phyloP scores from a whole-genome alignment of 2,797 vertebrate species.

The Enteromius treurensis region DNA sequence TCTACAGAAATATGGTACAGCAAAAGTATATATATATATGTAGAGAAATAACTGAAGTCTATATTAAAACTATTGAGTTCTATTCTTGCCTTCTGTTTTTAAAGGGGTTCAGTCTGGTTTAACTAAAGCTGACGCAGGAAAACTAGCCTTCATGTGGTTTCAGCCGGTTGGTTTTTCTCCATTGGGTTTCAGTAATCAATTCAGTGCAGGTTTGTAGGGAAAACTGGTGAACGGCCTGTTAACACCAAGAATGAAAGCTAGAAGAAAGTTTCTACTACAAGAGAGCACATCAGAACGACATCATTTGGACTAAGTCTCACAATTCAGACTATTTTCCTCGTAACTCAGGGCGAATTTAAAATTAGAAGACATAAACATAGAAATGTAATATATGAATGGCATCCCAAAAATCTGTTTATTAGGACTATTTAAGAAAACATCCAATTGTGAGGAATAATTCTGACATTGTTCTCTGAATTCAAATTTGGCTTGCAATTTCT shows the following conservation, averaged over 20 bases:
- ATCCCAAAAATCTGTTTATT: background rate
- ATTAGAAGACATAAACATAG: background rate
- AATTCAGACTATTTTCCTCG: background rate
- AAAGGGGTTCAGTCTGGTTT: background rate
- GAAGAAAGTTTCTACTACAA: background rate
- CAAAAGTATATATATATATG: constrained; percentile 54
- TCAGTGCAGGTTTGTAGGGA: background rate
- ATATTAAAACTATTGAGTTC: constrained; percentile 61
- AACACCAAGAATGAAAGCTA: background rate
- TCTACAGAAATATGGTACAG: constrained; percentile 56
- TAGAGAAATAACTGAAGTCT: constrained; percentile 61
- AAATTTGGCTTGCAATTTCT: background rate
- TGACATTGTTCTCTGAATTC: background rate
- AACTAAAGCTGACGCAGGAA: background rate
- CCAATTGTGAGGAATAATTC: no score
- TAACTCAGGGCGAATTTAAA: background rate
- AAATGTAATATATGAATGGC: background rate
- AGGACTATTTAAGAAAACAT: background rate
- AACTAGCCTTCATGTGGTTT: background rate
- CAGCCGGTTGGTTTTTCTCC: background rate
- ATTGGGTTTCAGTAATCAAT: no score
- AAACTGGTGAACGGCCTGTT: no score
- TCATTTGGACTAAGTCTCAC: background rate
- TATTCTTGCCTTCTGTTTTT: background rate
- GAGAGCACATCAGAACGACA: background rate